A percentile compares a stretch with the other conserved stretches of the same genome.
Conservation (phyloP, 2,113 vertebrate species). For the Burhinus bistriatus region DNA sequence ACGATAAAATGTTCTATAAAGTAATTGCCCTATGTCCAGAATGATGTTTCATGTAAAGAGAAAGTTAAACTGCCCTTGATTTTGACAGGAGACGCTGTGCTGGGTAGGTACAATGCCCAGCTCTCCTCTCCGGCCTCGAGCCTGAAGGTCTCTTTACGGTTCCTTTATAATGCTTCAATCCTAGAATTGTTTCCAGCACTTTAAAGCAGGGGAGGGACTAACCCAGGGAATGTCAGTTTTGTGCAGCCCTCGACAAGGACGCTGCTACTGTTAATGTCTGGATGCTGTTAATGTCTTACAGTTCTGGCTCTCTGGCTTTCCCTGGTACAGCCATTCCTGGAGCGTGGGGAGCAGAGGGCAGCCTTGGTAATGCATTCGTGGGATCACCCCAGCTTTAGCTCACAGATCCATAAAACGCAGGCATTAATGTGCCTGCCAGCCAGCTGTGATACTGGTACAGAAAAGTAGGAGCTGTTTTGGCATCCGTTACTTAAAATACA, state of each 20-base stretch:
- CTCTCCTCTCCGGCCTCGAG: not conserved
- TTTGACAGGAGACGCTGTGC: not conserved
- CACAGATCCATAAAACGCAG: not conserved
- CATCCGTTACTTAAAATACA: not conserved
- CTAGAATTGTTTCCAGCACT: not conserved
- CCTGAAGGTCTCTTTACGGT: not conserved
- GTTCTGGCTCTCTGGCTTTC: not conserved
- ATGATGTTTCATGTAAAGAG: not conserved
- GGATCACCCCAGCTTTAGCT: not conserved
- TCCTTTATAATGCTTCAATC: not conserved
- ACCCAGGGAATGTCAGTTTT: no score
- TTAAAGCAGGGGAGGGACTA: not conserved
- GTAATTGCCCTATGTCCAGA: not conserved
- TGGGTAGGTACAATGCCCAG: not conserved
- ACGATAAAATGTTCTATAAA: not conserved
- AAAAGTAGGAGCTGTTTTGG: not conserved
- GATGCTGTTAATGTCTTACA: no score
- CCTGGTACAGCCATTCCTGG: accelerated
- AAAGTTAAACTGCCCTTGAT: not conserved
- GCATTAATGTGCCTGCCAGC: not conserved
- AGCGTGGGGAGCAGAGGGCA: not conserved
- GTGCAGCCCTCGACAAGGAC: no score
- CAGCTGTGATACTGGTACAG: not conserved
- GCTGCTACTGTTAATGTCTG: no score
- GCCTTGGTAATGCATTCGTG: accelerated